Conservation (phyloP, 2,888 invertebrate genomes). For the Parapristionchus giblindavisi region DNA sequence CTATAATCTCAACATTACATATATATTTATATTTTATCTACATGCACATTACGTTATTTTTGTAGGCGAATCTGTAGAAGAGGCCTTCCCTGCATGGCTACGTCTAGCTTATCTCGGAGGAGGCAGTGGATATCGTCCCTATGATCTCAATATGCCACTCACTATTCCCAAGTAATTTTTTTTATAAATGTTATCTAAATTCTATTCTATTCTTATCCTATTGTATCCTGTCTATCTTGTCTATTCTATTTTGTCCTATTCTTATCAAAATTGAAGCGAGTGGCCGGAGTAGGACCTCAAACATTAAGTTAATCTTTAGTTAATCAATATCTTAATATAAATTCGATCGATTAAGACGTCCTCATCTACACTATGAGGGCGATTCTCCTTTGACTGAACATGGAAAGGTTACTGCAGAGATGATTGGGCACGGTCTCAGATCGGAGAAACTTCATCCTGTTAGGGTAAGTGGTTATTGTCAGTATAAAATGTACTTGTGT, state of each 20-base stretch:
- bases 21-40: too few relatives aligned
- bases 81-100: conserved; percentile 38
- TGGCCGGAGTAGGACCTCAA: too few relatives aligned
- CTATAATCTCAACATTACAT: too few relatives aligned
- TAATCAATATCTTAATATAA: too few relatives aligned
- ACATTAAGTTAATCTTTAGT: too few relatives aligned
- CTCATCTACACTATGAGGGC: conserved; percentile 22
- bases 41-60: too few relatives aligned
- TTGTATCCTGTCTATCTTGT: too few relatives aligned
- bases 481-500: not conserved
- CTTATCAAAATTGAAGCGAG: too few relatives aligned
- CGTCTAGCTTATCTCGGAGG: conserved; percentile 37
- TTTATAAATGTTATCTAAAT: not conserved
- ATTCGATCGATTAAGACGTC: conserved; percentile 29
- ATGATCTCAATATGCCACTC: conserved; percentile 38
- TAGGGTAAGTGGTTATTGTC: conserved; percentile 4
- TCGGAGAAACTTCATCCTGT: conserved; percentile 34
- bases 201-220: too few relatives aligned
- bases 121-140: conserved; percentile 25
- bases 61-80: conserved; percentile 30
- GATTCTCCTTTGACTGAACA: conserved; percentile 30
- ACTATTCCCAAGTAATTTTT: conserved; percentile 30
- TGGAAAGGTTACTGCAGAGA: conserved; percentile 9
- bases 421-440: conserved; percentile 30
- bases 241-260: too few relatives aligned